Evolutionary conservation across 1,140 invertebrate species (phyloP).

Genomic region (Eumaeus atala): DNA sequence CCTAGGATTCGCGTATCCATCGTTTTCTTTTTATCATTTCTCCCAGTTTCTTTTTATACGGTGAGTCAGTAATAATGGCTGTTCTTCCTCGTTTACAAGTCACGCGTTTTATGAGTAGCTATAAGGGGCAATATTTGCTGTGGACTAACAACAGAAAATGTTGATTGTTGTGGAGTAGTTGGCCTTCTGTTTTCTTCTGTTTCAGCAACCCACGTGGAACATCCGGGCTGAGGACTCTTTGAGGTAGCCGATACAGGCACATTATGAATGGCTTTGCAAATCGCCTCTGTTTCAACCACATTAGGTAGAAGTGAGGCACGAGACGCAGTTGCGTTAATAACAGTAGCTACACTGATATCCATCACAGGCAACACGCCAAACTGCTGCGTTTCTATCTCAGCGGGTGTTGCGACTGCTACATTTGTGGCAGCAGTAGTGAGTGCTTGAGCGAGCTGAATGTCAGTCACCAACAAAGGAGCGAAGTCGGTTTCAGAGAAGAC

Average conservation of each 20-base stretch:
- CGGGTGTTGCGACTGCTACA: background rate
- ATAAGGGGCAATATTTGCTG: constrained; percentile 9
- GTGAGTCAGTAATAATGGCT: constrained; percentile 14
- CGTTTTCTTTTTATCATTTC: constrained; percentile 9
- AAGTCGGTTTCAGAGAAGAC: constrained; percentile 26
- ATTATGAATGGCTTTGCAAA: too few species aligned
- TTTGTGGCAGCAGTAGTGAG: background rate
- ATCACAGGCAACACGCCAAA: too few species aligned
- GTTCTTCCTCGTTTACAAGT: constrained; percentile 15
- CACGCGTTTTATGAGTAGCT: constrained; percentile 2
- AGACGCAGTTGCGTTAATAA: too few species aligned
- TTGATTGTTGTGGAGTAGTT: too few species aligned
- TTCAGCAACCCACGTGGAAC: background rate
- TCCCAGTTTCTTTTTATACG: constrained; percentile 19
- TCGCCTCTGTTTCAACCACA: too few species aligned
- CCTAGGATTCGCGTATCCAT: background rate
- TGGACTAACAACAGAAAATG: background rate
- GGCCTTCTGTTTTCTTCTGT: too few species aligned
- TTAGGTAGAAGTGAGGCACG: too few species aligned
- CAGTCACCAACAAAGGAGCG: constrained; percentile 4
- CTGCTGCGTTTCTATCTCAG: background rate
- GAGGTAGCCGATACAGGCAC: background rate
- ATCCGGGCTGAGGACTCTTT: background rate
- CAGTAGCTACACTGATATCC: too few species aligned
- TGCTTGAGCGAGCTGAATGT: background rate